Evolutionary conservation across 2,888 invertebrate species (phyloP), one percentile per base, ranked within the genome.

Genomic region (Drosophila birchii): DNA sequence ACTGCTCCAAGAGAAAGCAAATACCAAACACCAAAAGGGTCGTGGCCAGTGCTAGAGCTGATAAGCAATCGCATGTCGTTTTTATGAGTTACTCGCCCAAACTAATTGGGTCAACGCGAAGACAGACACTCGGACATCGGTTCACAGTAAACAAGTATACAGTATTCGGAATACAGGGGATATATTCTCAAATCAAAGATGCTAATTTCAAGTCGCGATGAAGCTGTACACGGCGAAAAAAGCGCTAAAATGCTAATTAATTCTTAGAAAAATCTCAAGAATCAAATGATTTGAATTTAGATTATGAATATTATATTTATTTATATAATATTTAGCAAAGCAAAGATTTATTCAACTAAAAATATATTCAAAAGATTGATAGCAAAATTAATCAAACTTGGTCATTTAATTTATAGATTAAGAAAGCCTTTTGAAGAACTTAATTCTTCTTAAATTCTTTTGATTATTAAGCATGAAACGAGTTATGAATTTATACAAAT

Each of bases 111-210:
- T 84, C 88, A 88, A 58, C 47, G 43, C 75, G 18, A 41, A 49
- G 8, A 44, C 51, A 45, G 39, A 38, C 20, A 32, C 26, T 51
- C 43, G 44, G 39, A 59, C 20, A 53, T n/a, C 59, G 29, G 41
- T 9, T 56, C n/a, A 23, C 16, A 51, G 51, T 16, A 51, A 16
- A 20, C 34, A n/a, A 32, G 41, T 20, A 51, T 51, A 23, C 45
- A 5, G 45, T 3, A 49, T 49, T 34, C 20, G 23, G 29, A 16
- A 45, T 45, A 38, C 67, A 23, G 38, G 55, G 18, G 53, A 75
- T 78, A 77, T 77, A 78, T 78, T 74, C 74, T 62, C 63, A 86
- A 88, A 85, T 85, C 88, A 88, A 88, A 88, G 88, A 85, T 85
- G 85, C 83, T 88, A 85, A 85, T 85, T 88, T 77, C n/a, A 39